Evolutionary conservation across 2,888 invertebrate genomes (phyloP).

Genomic region (Lordiphosa fenestrarum): DNA sequence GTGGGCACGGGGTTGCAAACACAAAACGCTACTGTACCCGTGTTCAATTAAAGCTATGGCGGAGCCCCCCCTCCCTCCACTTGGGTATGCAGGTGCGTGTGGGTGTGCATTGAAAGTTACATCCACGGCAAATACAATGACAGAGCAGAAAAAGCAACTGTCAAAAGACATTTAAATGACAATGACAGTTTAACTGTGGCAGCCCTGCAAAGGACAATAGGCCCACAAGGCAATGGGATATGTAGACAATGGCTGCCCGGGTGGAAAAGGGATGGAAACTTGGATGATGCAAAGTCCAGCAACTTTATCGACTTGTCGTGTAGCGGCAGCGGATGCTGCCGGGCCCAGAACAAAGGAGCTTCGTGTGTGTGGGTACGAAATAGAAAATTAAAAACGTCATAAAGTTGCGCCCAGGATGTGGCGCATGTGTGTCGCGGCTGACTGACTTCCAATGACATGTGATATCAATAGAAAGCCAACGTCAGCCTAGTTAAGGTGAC

Average conservation of each 20-base stretch:
- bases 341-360: too few relatives aligned
- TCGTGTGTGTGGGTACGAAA: slow-evolving; percentile 15
- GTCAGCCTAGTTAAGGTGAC: slow-evolving; percentile 34
- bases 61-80: too few relatives aligned
- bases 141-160: slow-evolving; percentile 48
- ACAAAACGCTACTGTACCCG: slow-evolving; percentile 14
- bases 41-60: slow-evolving; percentile 16
- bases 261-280: not conserved
- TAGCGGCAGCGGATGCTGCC: too few relatives aligned
- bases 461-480: slow-evolving; percentile 49
- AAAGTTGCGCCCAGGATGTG: slow-evolving; percentile 37
- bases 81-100: too few relatives aligned
- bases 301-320: slow-evolving; percentile 54
- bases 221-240: slow-evolving; percentile 11
- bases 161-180: slow-evolving; percentile 72
- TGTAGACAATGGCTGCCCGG: not conserved
- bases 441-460: slow-evolving; percentile 39
- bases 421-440: slow-evolving; percentile 15
- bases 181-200: slow-evolving; percentile 66
- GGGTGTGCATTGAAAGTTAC: too few relatives aligned
- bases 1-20: slow-evolving; percentile 8
- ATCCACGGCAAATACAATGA: not conserved
- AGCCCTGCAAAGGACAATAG: slow-evolving; percentile 36
- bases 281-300: slow-evolving; percentile 58
- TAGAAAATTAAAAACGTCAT: slow-evolving; percentile 58